Percentiles rank a stretch among this genome's conserved stretches.
These are phyloP conservation scores for Scomber japonicus DNA, from an alignment of 2,113 vertebrate species.

Conservation along the genomic window DNA sequence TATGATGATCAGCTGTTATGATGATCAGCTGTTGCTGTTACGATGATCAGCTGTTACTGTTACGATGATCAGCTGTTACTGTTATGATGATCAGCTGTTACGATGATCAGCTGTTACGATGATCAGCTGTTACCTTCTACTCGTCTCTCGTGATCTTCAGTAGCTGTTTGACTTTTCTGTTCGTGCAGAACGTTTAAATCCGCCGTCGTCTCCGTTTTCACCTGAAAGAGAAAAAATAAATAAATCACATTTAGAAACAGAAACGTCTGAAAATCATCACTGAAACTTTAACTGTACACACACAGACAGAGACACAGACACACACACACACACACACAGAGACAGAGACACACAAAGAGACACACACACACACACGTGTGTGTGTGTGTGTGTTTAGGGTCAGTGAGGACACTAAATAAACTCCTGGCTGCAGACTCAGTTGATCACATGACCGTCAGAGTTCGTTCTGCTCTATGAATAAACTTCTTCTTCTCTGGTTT, in stretches of 20 bases:
- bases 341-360: too few relatives aligned
- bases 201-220: conserved; percentile 81
- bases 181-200: conserved; percentile 83
- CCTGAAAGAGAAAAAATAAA: conserved; percentile 72
- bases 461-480: conserved; percentile 21
- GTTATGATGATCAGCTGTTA: conserved; percentile 57
- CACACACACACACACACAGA: too few relatives aligned
- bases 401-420: background rate
- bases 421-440: background rate
- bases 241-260: too few relatives aligned
- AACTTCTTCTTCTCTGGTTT: background rate
- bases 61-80: conserved; percentile 73
- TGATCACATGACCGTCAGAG: background rate
- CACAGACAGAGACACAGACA: too few relatives aligned
- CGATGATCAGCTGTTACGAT: conserved; percentile 76
- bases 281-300: too few relatives aligned
- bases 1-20: conserved; percentile 72
- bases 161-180: conserved; percentile 73
- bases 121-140: conserved; percentile 82
- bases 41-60: conserved; percentile 73
- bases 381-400: too few relatives aligned
- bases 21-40: background rate
- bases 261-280: too few relatives aligned
- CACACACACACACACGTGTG: too few relatives aligned
- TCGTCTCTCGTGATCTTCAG: conserved; percentile 74